These are phyloP conservation scores for Urocitellus parryii DNA, from an alignment of 2,113 vertebrate species.

Conservation along the genomic window DNA sequence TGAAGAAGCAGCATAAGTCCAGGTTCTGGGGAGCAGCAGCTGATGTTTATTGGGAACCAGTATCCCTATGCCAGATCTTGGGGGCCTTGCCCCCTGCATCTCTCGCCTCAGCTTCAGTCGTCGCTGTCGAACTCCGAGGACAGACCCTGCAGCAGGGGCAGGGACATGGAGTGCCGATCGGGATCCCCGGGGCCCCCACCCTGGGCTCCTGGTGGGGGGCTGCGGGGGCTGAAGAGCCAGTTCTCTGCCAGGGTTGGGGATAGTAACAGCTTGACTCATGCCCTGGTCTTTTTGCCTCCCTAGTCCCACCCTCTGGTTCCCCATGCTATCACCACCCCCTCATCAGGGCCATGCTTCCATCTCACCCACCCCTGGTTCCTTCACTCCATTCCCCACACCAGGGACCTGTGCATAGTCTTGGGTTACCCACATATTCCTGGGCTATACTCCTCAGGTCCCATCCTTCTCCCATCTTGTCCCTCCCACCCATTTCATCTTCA, in stretches of 20 bases:
- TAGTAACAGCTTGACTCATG: slow-evolving; percentile 77
- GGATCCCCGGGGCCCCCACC: slow-evolving; percentile 77
- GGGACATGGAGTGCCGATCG: slow-evolving; percentile 84
- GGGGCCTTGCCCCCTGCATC: slow-evolving; percentile 64
- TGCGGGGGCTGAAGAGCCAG: slow-evolving; percentile 82
- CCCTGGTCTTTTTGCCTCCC: slow-evolving; percentile 52
- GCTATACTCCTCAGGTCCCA: background rate
- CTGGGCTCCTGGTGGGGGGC: slow-evolving; percentile 80
- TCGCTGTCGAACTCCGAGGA: slow-evolving; percentile 83
- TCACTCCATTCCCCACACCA: background rate
- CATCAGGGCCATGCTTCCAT: background rate
- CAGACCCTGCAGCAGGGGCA: slow-evolving; percentile 84
- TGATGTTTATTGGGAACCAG: slow-evolving; percentile 81
- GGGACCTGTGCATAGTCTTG: background rate
- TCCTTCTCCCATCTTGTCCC: background rate
- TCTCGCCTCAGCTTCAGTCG: slow-evolving; percentile 68
- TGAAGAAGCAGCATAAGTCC: slow-evolving; percentile 57
- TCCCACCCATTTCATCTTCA: slow-evolving; percentile 15
- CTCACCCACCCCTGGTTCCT: slow-evolving; percentile 29
- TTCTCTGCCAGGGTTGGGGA: slow-evolving; percentile 81
- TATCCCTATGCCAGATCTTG: slow-evolving; percentile 68
- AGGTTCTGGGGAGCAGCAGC: slow-evolving; percentile 74
- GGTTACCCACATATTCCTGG: background rate
- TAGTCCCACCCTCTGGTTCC: slow-evolving; percentile 58
- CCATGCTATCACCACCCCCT: background rate